Conservation (phyloP, 2,888 invertebrate genomes). For the Plebejus argus region DNA sequence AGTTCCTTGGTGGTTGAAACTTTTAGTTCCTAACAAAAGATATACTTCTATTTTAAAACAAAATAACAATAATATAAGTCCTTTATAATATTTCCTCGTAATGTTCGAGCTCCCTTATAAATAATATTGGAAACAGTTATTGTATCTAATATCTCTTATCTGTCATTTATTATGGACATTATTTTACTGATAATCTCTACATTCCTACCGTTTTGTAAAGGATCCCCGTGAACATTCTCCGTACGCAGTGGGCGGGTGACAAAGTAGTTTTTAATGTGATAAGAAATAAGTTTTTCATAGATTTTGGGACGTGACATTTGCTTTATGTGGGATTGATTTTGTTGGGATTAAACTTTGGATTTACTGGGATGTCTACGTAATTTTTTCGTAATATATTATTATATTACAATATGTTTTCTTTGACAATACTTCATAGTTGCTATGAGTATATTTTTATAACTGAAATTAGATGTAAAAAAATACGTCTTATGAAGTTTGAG, state of each 20-base stretch:
- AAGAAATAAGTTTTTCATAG: slow-evolving; percentile 5
- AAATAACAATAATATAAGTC: background rate
- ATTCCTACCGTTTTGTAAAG: slow-evolving; percentile 30
- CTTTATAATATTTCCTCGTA: background rate
- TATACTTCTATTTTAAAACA: background rate
- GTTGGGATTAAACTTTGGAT: background rate
- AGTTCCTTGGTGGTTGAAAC: background rate
- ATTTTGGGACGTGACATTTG: background rate
- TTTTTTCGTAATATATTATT: background rate
- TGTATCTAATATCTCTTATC: slow-evolving; percentile 24
- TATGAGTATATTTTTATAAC: no score
- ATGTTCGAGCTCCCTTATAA: background rate
- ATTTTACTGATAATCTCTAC: slow-evolving; percentile 28
- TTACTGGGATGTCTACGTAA: background rate
- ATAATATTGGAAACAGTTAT: background rate
- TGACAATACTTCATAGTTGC: background rate
- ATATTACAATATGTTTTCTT: background rate
- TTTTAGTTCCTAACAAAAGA: background rate
- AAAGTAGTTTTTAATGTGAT: slow-evolving; percentile 25
- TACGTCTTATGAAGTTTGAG: no score
- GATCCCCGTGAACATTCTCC: slow-evolving; percentile 19
- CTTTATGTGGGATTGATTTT: background rate
- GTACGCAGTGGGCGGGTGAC: slow-evolving; percentile 11
- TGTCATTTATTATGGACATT: slow-evolving; percentile 28
- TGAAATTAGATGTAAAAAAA: no score